Evolutionary conservation across 2,888 invertebrate species (phyloP).

Genomic region (Lepeophtheirus nordmannii): DNA sequence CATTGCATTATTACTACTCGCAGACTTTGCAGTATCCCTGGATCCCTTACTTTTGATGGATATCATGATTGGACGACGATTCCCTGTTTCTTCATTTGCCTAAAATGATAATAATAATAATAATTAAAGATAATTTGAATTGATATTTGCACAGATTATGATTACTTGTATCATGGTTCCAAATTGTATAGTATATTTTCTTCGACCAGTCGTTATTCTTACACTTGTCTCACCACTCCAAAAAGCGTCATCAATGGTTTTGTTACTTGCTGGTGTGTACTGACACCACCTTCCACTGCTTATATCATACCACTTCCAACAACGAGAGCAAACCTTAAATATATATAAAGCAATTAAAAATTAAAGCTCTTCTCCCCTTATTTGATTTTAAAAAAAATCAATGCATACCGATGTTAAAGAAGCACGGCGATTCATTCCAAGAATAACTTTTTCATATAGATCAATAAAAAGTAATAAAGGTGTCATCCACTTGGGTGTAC

Average conservation of each 20-base stretch:
- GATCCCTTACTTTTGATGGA: constrained; percentile 29
- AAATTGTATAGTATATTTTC: constrained; percentile 60
- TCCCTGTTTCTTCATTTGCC: constrained; percentile 64
- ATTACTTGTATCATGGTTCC: constrained; percentile 58
- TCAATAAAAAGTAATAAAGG: constrained; percentile 57
- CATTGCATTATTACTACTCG: not conserved
- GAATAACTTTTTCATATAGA: constrained; percentile 56
- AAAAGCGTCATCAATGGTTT: constrained; percentile 59
- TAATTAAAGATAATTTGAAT: not conserved
- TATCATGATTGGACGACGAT: constrained; percentile 58
- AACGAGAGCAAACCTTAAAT: constrained; percentile 31
- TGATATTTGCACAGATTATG: too few relatives aligned
- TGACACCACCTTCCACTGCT: constrained; percentile 62
- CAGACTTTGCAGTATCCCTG: not conserved
- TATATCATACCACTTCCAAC: constrained; percentile 70
- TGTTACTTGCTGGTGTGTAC: constrained; percentile 54
- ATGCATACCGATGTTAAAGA: constrained; percentile 35
- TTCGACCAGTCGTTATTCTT: constrained; percentile 53
- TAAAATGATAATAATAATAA: constrained; percentile 29
- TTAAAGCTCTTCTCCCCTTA: too few relatives aligned
- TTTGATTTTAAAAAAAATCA: too few relatives aligned
- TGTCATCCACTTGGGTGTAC: constrained; percentile 57
- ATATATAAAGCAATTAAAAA: not conserved
- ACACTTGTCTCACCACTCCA: constrained; percentile 52
- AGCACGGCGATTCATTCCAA: constrained; percentile 49